A percentile compares a stretch with the other conserved stretches of the same genome.
Evolutionary conservation across 2,113 vertebrate species (phyloP).

Genomic region (Perognathus longimembris): DNA sequence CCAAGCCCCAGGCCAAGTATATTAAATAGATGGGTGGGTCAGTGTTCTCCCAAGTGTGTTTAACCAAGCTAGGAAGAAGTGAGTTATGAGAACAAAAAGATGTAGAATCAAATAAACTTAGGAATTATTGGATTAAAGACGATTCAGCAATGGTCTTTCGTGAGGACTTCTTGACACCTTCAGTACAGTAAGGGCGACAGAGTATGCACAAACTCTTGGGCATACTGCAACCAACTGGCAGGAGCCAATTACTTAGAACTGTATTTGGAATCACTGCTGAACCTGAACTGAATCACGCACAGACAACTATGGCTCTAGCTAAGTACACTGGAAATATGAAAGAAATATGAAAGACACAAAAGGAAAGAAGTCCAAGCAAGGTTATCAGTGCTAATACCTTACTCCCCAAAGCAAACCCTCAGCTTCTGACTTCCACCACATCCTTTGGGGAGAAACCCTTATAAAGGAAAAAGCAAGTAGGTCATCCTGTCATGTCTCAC

Average conservation of each 20-base stretch:
- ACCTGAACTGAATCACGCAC: background rate
- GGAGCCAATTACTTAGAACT: background rate
- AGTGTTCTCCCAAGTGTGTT: background rate
- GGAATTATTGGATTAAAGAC: constrained; percentile 9
- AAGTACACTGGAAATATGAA: background rate
- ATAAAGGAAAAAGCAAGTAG: background rate
- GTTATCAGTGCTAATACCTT: background rate
- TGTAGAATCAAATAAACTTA: background rate
- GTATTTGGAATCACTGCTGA: background rate
- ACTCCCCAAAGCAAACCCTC: constrained; percentile 45
- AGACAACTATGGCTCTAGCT: background rate
- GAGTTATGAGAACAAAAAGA: constrained; percentile 4
- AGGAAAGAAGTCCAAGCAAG: background rate
- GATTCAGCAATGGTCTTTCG: background rate
- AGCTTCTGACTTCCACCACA: background rate
- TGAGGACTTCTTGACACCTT: background rate
- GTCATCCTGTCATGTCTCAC: background rate
- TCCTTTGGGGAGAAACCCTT: background rate
- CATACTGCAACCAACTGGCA: background rate
- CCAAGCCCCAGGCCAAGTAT: background rate
- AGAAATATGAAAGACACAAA: background rate
- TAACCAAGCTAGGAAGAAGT: background rate
- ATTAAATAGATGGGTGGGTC: background rate
- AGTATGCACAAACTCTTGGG: background rate
- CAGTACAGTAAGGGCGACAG: background rate